phyloP scores from a whole-genome alignment of 2,113 vertebrate species.

The Stictonetta naevosa region DNA sequence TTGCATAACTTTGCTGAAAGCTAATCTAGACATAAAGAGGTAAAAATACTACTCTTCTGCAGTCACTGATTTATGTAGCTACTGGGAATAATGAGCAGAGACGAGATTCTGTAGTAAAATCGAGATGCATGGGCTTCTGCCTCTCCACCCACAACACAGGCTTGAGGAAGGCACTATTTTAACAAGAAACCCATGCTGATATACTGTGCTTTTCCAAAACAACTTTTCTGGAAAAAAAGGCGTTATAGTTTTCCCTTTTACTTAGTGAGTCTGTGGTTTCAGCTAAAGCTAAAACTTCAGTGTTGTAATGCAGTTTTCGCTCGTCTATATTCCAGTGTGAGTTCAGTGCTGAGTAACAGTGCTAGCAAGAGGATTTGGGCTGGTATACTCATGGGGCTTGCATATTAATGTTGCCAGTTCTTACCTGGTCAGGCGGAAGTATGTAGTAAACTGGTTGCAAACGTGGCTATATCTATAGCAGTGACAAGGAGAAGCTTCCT shows the following conservation, averaged over 20 bases:
- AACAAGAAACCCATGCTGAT: not conserved
- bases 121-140: not conserved
- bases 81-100: not conserved
- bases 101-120: no score
- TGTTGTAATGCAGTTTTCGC: not conserved
- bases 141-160: not conserved
- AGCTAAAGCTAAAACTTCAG: not conserved
- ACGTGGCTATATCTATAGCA: not conserved
- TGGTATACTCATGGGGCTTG: not conserved
- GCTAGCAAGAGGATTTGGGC: not conserved
- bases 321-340: not conserved
- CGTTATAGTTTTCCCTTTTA: not conserved
- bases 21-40: not conserved
- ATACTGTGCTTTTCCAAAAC: not conserved
- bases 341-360: not conserved
- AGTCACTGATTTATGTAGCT: not conserved
- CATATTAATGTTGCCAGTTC: not conserved
- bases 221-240: not conserved
- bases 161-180: not conserved
- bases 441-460: not conserved
- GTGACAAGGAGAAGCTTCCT: not conserved
- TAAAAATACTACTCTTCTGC: not conserved
- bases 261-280: not conserved
- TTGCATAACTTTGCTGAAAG: constrained; percentile 1
- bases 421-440: not conserved